A percentile compares a stretch with the other conserved stretches of the same genome.
Conservation (phyloP, 2,888 invertebrate genomes). For the Caenorhabditis macrosperma region DNA sequence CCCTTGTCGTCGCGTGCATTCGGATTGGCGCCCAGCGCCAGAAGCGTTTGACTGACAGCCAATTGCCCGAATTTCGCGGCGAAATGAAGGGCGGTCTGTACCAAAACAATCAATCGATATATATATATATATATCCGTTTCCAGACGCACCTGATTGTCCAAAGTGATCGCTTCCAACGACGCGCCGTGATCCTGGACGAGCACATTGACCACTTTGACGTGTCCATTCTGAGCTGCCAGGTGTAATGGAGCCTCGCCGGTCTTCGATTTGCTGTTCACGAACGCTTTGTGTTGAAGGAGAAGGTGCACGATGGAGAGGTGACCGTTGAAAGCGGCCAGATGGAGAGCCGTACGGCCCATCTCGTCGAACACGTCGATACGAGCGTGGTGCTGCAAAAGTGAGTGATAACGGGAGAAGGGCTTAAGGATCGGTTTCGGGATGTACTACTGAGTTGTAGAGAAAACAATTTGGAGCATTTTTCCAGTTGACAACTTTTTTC, state of each 20-base stretch:
- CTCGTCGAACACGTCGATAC: constrained; percentile 98
- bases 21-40: constrained; percentile 78
- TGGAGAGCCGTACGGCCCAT: constrained; percentile 94
- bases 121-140: too few species aligned
- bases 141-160: constrained; percentile 90
- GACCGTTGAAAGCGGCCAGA: constrained; percentile 92
- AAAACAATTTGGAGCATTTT: too few species aligned
- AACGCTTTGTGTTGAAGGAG: constrained; percentile 96
- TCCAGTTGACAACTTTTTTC: too few species aligned
- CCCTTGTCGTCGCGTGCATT: constrained; percentile 81
- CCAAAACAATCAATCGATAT: not conserved
- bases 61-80: constrained; percentile 96
- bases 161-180: constrained; percentile 93
- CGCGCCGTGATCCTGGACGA: constrained; percentile 93
- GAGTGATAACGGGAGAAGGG: not conserved
- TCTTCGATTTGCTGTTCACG: constrained; percentile 97
- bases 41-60: constrained; percentile 87
- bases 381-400: constrained; percentile 88
- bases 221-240: constrained; percentile 93
- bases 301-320: constrained; percentile 84
- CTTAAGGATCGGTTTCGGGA: too few species aligned
- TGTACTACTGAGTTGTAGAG: too few species aligned
- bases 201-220: constrained; percentile 85
- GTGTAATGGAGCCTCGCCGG: constrained; percentile 96
- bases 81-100: constrained; percentile 91